These are phyloP conservation scores for Philereme transversata DNA, from an alignment of 2,888 invertebrate species.

Conservation along the genomic window DNA sequence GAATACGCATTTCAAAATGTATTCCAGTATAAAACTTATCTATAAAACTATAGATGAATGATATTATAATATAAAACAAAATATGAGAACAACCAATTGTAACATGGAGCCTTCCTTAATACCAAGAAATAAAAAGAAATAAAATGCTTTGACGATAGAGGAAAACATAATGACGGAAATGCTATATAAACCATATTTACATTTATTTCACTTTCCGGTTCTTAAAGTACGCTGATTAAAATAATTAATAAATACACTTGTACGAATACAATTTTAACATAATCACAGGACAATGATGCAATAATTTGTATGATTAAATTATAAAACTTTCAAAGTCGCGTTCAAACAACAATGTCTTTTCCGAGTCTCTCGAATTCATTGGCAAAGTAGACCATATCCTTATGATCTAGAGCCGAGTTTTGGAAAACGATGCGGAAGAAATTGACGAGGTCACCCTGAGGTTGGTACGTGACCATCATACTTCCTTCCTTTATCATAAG, in stretches of 20 bases:
- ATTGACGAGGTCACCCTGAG: conserved; percentile 92
- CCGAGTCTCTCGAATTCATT: conserved; percentile 95
- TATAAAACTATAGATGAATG: no score
- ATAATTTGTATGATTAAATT: conserved; percentile 48
- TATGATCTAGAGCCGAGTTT: conserved; percentile 92
- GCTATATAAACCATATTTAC: conserved; percentile 23
- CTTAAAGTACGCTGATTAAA: conserved; percentile 24
- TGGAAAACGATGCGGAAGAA: conserved; percentile 98
- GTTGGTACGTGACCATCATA: conserved; percentile 98
- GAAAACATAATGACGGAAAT: conserved; percentile 5
- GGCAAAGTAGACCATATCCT: conserved; percentile 94
- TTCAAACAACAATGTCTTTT: conserved; percentile 79
- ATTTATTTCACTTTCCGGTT: conserved; percentile 28
- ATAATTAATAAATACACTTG: conserved; percentile 33
- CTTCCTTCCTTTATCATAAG: conserved; percentile 97
- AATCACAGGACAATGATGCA: conserved; percentile 68
- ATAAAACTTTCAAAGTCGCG: conserved; percentile 26
- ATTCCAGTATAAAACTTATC: no score
- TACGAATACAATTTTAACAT: conserved; percentile 40
- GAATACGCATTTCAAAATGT: no score
- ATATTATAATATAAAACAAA: no score
- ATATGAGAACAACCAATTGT: no score
- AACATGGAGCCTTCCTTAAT: no score
- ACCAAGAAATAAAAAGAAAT: no score
- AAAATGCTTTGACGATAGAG: no score